Percentiles rank a stretch among this genome's conserved stretches.
phyloP scores from a whole-genome alignment of 2,113 vertebrate species.

The Seriola rivoliana region DNA sequence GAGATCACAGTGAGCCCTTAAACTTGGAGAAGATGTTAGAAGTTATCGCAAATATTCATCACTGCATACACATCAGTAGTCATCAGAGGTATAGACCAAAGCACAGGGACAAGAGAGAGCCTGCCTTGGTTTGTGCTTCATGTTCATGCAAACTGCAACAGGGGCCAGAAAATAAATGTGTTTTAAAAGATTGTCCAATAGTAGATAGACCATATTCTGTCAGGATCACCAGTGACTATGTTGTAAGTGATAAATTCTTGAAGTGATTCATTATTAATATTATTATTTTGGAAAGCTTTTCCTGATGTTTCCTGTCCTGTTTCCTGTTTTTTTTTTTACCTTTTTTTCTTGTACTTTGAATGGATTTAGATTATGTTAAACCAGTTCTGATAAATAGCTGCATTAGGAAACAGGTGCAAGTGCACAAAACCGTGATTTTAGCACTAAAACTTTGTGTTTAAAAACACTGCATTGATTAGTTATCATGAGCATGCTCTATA shows the following conservation, averaged over 20 bases:
- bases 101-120: not conserved
- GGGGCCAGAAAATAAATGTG: not conserved
- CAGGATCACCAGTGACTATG: not conserved
- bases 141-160: not conserved
- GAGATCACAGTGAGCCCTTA: no score
- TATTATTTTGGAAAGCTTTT: not conserved
- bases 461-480: no score
- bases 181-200: not conserved
- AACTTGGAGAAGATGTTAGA: no score
- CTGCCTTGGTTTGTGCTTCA: not conserved
- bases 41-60: no score
- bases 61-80: not conserved
- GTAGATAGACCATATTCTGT: not conserved
- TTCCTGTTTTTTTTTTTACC: no score
- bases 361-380: not conserved
- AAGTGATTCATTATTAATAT: not conserved
- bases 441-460: no score
- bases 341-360: not conserved
- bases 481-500: no score
- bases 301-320: no score
- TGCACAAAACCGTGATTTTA: no score
- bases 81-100: not conserved
- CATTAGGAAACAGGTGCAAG: not conserved
- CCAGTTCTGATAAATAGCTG: not conserved
- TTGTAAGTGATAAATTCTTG: not conserved